Conservation (phyloP, 2,888 invertebrate species). For the Diabrotica balteata region DNA sequence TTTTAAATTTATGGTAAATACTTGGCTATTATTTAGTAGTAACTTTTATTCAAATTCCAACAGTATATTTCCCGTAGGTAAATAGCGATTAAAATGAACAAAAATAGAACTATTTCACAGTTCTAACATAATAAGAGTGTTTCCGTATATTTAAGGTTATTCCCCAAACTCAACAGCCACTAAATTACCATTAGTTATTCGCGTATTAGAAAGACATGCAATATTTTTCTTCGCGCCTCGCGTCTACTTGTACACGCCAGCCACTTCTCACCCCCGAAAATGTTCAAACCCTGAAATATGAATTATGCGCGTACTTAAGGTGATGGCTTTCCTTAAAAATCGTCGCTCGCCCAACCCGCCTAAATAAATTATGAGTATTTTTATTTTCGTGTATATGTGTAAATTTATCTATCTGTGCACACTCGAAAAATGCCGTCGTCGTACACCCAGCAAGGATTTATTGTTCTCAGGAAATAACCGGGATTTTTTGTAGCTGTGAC, state of each 20-base stretch:
- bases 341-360: slow-evolving; percentile 48
- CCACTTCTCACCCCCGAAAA: slow-evolving; percentile 24
- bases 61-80: too few relatives aligned
- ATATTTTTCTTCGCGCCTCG: slow-evolving; percentile 49
- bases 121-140: too few relatives aligned
- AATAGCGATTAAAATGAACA: too few relatives aligned
- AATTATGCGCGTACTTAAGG: slow-evolving; percentile 63
- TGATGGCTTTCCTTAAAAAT: slow-evolving; percentile 63
- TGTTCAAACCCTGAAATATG: slow-evolving; percentile 46
- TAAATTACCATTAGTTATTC: slow-evolving; percentile 52
- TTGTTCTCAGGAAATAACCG: slow-evolving; percentile 42
- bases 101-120: too few relatives aligned
- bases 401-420: slow-evolving; percentile 54
- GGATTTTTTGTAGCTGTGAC: slow-evolving; percentile 39
- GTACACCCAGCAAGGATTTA: slow-evolving; percentile 40
- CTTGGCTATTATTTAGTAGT: too few relatives aligned
- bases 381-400: slow-evolving; percentile 54
- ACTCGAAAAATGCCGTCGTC: slow-evolving; percentile 40
- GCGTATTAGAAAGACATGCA: slow-evolving; percentile 57
- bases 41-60: too few relatives aligned
- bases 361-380: slow-evolving; percentile 59
- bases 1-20: too few relatives aligned
- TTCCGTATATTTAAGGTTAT: too few relatives aligned
- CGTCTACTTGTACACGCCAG: slow-evolving; percentile 19
- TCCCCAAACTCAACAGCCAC: slow-evolving; percentile 46